Base-by-base conservation (phyloP, 2,888 invertebrate genomes). In the Clitarchus hookeri region DNA sequence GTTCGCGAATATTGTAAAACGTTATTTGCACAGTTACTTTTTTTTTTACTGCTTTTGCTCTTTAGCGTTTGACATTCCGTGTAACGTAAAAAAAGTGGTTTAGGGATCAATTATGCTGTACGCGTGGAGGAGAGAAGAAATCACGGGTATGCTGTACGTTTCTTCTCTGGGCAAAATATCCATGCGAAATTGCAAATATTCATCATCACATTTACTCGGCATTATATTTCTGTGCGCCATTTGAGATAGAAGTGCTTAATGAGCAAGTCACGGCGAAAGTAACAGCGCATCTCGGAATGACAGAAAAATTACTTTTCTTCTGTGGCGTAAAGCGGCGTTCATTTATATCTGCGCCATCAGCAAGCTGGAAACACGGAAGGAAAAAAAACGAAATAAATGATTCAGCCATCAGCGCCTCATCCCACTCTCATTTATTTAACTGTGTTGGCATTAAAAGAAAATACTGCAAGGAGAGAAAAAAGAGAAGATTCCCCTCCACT, bases 261-360 rank as follows among this genome's bases (percentile, higher is more conserved):
- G 65, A 65, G 65, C 65, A n/a, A 65, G 65, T 65, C 65, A 65
- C 65, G n/a, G 65, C 65, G 65, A 65, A 65, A 65, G 65, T 65
- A 65, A 65, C 65, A n/a, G 65, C 23, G 65, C 65, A n/a, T 65
- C 65, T 19, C 8, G 65, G 16, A 65, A 65, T 65, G n/a, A 65
- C 65, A 65, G 65, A 65, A 65, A 36, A 65, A 65, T 65, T 65
- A 65, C 65, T 23, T 65, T 23, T n/a, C n/a, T 65, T 65, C 65
- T 23, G 65, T 65, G 1, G 11, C n/a, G 19, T 65, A n/a, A 65
- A 65, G n/a, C 65, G 65, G 65, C 16, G 23, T 65, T 65, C 65
- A 65, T 65, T 65, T 65, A 65, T 65, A n/a, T 65, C n/a, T 65
- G 65, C n/a, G 65, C 65, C 65, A 65, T 65, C 65, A 65, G 65